A percentile compares a stretch with the other conserved stretches of the same genome.
Evolutionary conservation across 1,140 invertebrate genomes (phyloP).

Genomic region (Drosophila varians): DNA sequence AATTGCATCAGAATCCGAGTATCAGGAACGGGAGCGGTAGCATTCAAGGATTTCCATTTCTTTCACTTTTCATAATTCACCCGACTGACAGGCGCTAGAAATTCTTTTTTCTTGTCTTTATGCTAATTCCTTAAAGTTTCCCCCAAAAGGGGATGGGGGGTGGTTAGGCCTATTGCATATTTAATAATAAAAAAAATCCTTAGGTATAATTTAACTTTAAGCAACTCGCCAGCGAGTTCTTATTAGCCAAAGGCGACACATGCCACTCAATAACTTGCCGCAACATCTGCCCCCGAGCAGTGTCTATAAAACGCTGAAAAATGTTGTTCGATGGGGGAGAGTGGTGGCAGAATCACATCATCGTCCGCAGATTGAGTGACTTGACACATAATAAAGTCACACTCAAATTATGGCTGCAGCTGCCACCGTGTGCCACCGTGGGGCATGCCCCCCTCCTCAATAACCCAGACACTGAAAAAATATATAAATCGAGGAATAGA

Average conservation of each 20-base stretch:
- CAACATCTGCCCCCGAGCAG: constrained; percentile 24
- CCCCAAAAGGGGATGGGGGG: neutral
- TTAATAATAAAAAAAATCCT: constrained; percentile 45
- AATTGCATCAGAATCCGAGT: constrained; percentile 64
- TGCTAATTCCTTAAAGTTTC: constrained; percentile 68
- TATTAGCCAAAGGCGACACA: constrained; percentile 59
- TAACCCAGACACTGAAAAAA: constrained; percentile 4
- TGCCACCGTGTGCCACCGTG: constrained; percentile 38
- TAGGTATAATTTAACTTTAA: constrained; percentile 36
- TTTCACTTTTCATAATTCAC: constrained; percentile 54
- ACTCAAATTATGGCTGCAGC: constrained; percentile 78
- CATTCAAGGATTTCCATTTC: constrained; percentile 52
- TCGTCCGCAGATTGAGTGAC: constrained; percentile 74
- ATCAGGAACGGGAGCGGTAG: constrained; percentile 2
- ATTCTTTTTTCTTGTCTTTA: constrained; percentile 50
- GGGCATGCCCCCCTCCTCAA: neutral
- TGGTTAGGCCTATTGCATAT: constrained; percentile 41
- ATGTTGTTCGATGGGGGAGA: constrained; percentile 29
- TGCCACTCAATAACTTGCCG: constrained; percentile 71
- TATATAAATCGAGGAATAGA: neutral
- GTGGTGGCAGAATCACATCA: constrained; percentile 54
- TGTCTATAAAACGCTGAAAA: constrained; percentile 30
- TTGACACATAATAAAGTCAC: constrained; percentile 80
- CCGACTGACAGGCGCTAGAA: constrained; percentile 59
- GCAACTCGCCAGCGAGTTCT: constrained; percentile 8